phyloP scores from a whole-genome alignment of 2,797 vertebrate species.

The Galago senegalensis region DNA sequence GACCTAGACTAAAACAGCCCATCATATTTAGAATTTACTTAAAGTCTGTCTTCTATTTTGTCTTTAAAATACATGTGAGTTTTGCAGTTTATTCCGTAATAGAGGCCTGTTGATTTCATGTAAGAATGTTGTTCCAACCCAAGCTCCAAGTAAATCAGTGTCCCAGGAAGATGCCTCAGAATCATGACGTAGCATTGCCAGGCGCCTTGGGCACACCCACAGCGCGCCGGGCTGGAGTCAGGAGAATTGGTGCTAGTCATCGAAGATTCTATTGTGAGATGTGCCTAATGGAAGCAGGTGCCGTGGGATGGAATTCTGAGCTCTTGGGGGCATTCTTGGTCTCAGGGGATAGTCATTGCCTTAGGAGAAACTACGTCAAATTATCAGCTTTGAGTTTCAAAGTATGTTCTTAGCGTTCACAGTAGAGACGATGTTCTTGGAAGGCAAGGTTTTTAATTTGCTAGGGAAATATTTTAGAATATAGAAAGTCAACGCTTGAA shows the following conservation, averaged over 20 bases:
- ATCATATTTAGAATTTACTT: neutral
- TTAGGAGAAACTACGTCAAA: neutral
- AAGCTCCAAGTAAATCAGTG: neutral
- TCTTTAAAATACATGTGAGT: neutral
- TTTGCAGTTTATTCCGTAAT: neutral
- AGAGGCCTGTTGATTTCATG: neutral
- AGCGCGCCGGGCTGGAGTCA: accelerated
- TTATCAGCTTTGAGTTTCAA: conserved; percentile 1
- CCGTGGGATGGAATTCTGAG: neutral
- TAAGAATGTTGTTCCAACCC: neutral
- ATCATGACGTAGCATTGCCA: no score
- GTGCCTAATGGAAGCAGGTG: neutral
- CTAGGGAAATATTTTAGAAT: conserved; percentile 17
- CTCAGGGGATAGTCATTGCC: neutral
- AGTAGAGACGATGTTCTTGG: neutral
- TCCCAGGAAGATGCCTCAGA: neutral
- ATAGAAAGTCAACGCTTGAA: neutral
- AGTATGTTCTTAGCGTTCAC: neutral
- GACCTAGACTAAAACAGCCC: neutral
- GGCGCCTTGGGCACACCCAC: neutral
- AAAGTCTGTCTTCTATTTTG: conserved; percentile 6
- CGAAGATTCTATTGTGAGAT: neutral
- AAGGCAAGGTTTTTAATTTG: conserved; percentile 17
- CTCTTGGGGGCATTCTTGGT: neutral
- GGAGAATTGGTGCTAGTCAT: neutral